Base-by-base conservation (phyloP, 2,888 invertebrate genomes). In the Diaphora mendica region DNA sequence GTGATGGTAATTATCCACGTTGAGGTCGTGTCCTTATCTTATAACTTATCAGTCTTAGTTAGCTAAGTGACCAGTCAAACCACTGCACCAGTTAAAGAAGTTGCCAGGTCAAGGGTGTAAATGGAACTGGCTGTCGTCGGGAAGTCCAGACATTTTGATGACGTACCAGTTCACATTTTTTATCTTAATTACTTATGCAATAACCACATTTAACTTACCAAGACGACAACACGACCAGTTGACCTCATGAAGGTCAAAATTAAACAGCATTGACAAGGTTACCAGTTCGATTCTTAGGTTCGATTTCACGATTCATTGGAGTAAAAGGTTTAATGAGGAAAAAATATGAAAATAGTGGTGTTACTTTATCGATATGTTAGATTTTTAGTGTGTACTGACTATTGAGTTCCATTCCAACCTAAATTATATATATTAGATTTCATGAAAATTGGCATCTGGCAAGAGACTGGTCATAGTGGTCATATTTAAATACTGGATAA, bases 201-300 rank as follows among this genome's bases (percentile, higher is more conserved):
- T 33, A 44, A 44, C 42, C 62, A 64, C 48, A 64, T 33, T 48
- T 15, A 9, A 55, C 35, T 39, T 26, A 65, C 42, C 39, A 62
- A 64, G 51, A 51, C 48, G 26, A 51, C 35, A 35, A n/a, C 33
- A 13, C 4, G 20, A 30, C 44, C 66, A 23, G 71, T 51, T 30
- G 39, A 71, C 71, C 71, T 71, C 30, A 35, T n/a, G 15, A 71
- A 48, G 64, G n/a, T 55, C 55, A 48, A 20, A 55, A 64, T 64
- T 70, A 51, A 70, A 65, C 39, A 17, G 55, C n/a, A 13, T 23
- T 8, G 23, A 55, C 71, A 71, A 71, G 71, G 71, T 30, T 26
- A 51, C 7, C 1, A 26, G 39, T 55, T 65, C 65, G 55, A 51
- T 62, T 62, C 15, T 62, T 17, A 30, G 62, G 17, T 62, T 5